Percentiles rank a stretch among this genome's conserved stretches.
phyloP scores from a whole-genome alignment of 2,888 invertebrate genomes.

The Fragum fragum region DNA sequence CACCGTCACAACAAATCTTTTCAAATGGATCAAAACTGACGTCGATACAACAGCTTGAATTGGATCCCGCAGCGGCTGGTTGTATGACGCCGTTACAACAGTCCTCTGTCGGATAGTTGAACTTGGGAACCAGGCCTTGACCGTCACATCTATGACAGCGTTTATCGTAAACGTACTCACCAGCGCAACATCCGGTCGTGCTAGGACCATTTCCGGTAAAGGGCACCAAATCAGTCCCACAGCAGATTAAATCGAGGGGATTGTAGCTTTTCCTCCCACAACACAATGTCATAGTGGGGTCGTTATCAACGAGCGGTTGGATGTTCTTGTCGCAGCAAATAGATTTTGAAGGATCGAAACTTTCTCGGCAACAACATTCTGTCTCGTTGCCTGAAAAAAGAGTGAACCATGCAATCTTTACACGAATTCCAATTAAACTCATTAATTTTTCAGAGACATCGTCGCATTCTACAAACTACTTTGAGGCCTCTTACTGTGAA shows the following conservation, averaged over 20 bases:
- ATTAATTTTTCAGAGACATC: too few species aligned
- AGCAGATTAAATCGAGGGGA: slow-evolving; percentile 8
- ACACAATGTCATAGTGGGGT: slow-evolving; percentile 36
- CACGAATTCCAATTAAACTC: too few species aligned
- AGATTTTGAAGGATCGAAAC: slow-evolving; percentile 38
- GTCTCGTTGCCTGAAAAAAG: slow-evolving; percentile 18
- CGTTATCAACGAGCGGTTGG: slow-evolving; percentile 36
- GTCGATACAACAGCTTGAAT: slow-evolving; percentile 52
- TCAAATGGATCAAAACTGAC: slow-evolving; percentile 55
- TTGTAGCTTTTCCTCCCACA: slow-evolving; percentile 38
- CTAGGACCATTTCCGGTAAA: slow-evolving; percentile 46
- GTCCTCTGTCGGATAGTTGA: slow-evolving; percentile 32
- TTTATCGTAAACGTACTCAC: slow-evolving; percentile 32
- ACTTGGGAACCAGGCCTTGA: not conserved
- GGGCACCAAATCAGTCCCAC: not conserved
- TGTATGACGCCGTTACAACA: slow-evolving; percentile 51
- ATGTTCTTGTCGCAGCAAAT: slow-evolving; percentile 54
- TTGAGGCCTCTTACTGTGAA: too few species aligned
- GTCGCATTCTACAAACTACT: too few species aligned
- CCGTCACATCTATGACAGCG: slow-evolving; percentile 21
- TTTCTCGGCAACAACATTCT: slow-evolving; percentile 48
- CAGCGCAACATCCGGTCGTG: slow-evolving; percentile 48
- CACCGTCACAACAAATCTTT: slow-evolving; percentile 50
- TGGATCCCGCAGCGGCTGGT: slow-evolving; percentile 39
- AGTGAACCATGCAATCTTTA: too few species aligned